Evolutionary conservation across 1,140 invertebrate species (phyloP), one percentile per base, ranked within the genome.

Genomic region (Vanessa tameamea): DNA sequence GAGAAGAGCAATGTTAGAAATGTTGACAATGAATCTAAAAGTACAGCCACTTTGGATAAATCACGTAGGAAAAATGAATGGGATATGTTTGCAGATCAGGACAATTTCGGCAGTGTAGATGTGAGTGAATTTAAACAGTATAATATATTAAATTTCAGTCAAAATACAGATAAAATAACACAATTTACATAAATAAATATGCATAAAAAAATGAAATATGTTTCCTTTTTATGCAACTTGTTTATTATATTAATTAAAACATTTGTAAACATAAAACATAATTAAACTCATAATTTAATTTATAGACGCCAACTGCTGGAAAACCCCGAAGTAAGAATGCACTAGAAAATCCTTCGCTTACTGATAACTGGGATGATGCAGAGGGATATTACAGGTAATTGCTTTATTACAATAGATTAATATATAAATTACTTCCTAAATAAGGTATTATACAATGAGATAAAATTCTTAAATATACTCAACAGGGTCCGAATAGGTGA

Each of bases 291-390:
- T 43, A 6, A n/a, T 16, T 6, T 53, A 8, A 26, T n/a, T 83
- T 79, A 48, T 82, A 95, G 94, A 95, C 95, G 1, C 94, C 98
- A 91, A 97, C 95, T 82, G 95, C 95, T 15, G 95, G 95, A n/a
- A 94, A 96, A 47, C 94, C 95, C 47, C 94, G 94, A 76, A 93
- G 95, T 88, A 96, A 94, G 83, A 91, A 94, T 78, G 94, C 95
- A 57, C 93, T 95, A 47, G 97, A 98, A 83, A 99, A 99, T 93
- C 97, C 97, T 0, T 96, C 97, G 73, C 93, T 99, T 6, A 98
- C 97, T 5, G 99, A 99, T 89, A 99, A 99, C 89, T 99, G 99
- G 99, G 99, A 99, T 90, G 99, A 99, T 94, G 97, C 98, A 15
- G 99, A 99, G 94, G 99, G 99, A 55, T 88, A 94, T 86, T 99